Base-by-base conservation (phyloP, 2,888 invertebrate genomes). In the Andrena chrysosceles region DNA sequence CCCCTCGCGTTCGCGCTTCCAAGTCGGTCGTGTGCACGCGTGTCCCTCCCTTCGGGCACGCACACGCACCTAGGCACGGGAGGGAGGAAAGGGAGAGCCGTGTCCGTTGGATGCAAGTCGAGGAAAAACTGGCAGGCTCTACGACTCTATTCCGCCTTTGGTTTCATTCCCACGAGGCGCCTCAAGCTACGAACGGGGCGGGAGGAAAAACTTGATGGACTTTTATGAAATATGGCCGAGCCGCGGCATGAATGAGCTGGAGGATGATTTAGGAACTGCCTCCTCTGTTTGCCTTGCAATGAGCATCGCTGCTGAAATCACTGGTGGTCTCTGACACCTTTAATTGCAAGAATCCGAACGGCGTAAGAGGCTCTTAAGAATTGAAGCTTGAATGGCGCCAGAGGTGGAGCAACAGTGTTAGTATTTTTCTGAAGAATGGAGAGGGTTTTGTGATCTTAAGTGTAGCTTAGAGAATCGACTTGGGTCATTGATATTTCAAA, bases 1-100 rank as follows among this genome's bases (percentile, higher is more conserved):
- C 86, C 87, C 86, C 81, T 88, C 83, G 85, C 85, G 73, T 85
- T 84, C 74, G 78, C 81, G 73, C 78, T 82, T 82, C 78, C 78
- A 78, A 74, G n/a, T 71, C 74, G 66, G 54, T 42, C 63, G 66
- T 78, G 77, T 74, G 62, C 76, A 67, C 77, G 69, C 42, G 77
- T 68, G 76, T 71, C 66, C n/a, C 67, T 76, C 23, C 66, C 48
- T 31, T 62, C 33, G 20, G n/a, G n/a, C 52, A 72, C 49, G 66
- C 64, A 63, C 64, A 71, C 63, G 74, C 77, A 75, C 79, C 56
- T 13, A 23, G 29, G 56, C n/a, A 64, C 67, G 60, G 7, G 8
- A 20, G 29, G 20, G 31, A 26, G 52, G 35, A 23, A 56, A 62
- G 62, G 59, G 33, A 68, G 56, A 69, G 72, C 73, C 67, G 69